Conservation (phyloP, 2,797 vertebrate species). For the Synaphobranchus kaupii region DNA sequence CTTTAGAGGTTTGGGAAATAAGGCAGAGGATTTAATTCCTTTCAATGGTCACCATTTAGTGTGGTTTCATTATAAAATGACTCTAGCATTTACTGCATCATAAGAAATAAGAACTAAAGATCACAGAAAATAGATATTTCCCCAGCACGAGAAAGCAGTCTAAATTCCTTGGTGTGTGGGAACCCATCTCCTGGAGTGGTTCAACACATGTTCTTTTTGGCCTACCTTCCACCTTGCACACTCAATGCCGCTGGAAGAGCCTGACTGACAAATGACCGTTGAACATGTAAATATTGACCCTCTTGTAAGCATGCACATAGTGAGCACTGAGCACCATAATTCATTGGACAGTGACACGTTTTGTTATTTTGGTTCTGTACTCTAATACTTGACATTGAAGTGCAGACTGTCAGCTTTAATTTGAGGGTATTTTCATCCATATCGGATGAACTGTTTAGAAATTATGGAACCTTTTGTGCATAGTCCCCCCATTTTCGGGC, state of each 20-base stretch:
- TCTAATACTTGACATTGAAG: no score
- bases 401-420: no score
- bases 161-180: constrained; percentile 38
- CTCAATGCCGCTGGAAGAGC: constrained; percentile 30
- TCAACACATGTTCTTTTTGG: constrained; percentile 42
- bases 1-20: constrained; percentile 36
- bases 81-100: constrained; percentile 16
- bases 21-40: constrained; percentile 35
- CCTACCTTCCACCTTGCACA: constrained; percentile 20
- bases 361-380: no score
- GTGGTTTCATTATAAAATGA: constrained; percentile 27
- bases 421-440: no score
- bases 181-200: constrained; percentile 31
- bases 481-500: no score
- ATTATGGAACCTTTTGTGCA: no score
- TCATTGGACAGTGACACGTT: no score
- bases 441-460: no score
- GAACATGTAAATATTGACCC: constrained; percentile 26
- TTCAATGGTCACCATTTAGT: background rate
- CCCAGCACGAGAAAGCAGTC: constrained; percentile 33
- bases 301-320: background rate
- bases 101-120: constrained; percentile 25
- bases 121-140: constrained; percentile 19
- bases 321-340: no score
- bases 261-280: constrained; percentile 30